Evolutionary conservation across 2,797 vertebrate species (phyloP).

Genomic region (Philypnodon macrostomus): DNA sequence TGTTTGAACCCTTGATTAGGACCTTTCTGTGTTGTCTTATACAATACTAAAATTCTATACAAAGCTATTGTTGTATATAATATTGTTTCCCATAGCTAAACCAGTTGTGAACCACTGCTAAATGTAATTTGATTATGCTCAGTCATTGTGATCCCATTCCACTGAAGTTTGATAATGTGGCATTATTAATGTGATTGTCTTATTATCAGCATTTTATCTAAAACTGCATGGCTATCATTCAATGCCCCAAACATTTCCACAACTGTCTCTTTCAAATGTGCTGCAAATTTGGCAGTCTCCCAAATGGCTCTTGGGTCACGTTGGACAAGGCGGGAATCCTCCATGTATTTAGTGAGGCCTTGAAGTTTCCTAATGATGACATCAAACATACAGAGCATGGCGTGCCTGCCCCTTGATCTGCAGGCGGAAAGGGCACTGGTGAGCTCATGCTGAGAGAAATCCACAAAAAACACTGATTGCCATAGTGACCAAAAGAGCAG

Average conservation of each 20-base stretch:
- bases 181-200: constrained; percentile 30
- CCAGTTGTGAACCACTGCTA: too few species aligned
- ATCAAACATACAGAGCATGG: constrained; percentile 57
- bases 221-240: constrained; percentile 43
- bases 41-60: too few species aligned
- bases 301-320: constrained; percentile 63
- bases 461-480: constrained; percentile 38
- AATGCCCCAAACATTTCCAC: constrained; percentile 48
- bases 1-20: too few species aligned
- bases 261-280: constrained; percentile 44
- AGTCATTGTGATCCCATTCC: background rate
- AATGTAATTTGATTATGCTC: too few species aligned
- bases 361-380: constrained; percentile 66
- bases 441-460: constrained; percentile 71
- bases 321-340: constrained; percentile 51
- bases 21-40: too few species aligned
- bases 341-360: constrained; percentile 44
- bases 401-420: constrained; percentile 40
- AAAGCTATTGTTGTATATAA: too few species aligned
- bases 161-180: constrained; percentile 17
- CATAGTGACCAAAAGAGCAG: constrained; percentile 27
- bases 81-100: too few species aligned
- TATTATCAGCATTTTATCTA: constrained; percentile 36
- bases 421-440: constrained; percentile 53
- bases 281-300: constrained; percentile 50